phyloP scores from a whole-genome alignment of 1,140 invertebrate species.

The Adelges cooleyi region DNA sequence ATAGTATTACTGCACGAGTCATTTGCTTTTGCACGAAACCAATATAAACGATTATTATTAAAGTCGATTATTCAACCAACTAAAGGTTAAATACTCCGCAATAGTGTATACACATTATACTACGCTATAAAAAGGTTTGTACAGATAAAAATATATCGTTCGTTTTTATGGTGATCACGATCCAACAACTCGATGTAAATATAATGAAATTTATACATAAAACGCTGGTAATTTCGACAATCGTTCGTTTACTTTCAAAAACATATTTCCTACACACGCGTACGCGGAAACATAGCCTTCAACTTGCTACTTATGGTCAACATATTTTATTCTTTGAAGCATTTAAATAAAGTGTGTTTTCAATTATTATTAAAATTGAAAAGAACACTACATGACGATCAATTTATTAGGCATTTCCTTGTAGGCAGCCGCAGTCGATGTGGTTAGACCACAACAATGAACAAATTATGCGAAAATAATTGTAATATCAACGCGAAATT shows the following conservation, averaged over 20 bases:
- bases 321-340: conserved; percentile 8
- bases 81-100: too few relatives aligned
- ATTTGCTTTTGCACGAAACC: too few relatives aligned
- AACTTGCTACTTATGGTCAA: conserved; percentile 28
- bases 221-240: conserved; percentile 17
- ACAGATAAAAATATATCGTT: too few relatives aligned
- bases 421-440: conserved; percentile 3
- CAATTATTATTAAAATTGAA: conserved; percentile 19
- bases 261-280: conserved; percentile 5
- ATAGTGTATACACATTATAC: too few relatives aligned
- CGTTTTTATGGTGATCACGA: too few relatives aligned
- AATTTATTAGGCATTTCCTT: conserved; percentile 28
- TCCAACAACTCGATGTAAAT: too few relatives aligned
- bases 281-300: conserved; percentile 17
- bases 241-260: conserved; percentile 12
- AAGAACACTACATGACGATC: not conserved
- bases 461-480: not conserved
- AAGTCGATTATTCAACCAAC: too few relatives aligned
- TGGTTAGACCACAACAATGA: not conserved
- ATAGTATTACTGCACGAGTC: too few relatives aligned
- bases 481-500: too few relatives aligned
- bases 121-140: too few relatives aligned
- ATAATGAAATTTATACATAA: too few relatives aligned
- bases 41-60: too few relatives aligned
- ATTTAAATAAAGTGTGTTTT: conserved; percentile 23